A percentile compares a stretch with the other conserved stretches of the same genome.
Conservation (phyloP, 2,797 vertebrate genomes). For the Myotis myotis region DNA sequence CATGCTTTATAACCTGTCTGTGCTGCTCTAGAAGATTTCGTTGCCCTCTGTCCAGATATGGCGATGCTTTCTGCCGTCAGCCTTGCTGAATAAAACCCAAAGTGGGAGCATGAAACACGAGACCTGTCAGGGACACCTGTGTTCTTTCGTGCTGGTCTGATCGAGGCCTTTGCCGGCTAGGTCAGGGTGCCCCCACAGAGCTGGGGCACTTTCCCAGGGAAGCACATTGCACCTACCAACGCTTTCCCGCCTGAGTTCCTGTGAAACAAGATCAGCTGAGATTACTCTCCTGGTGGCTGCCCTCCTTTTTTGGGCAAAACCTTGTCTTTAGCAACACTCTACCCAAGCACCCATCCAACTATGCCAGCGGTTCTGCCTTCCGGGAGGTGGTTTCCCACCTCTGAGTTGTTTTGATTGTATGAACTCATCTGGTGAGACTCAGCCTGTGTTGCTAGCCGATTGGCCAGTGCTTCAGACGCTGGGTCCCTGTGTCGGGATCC, state of each 20-base stretch:
- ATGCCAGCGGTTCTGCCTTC: slow-evolving; percentile 12
- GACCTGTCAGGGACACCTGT: neutral
- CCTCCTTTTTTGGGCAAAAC: slow-evolving; percentile 50
- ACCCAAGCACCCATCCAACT: slow-evolving; percentile 26
- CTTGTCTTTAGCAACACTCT: slow-evolving; percentile 47
- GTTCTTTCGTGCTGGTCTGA: neutral
- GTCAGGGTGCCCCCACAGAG: neutral
- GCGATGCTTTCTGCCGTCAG: neutral
- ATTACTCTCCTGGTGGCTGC: neutral
- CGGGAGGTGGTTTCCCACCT: neutral
- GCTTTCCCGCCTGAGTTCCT: neutral
- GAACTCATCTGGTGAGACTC: slow-evolving; percentile 41
- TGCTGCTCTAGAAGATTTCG: neutral
- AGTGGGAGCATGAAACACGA: neutral
- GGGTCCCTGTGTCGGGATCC: neutral
- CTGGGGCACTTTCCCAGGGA: neutral
- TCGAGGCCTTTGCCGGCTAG: neutral
- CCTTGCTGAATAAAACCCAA: neutral
- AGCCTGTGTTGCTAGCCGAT: neutral
- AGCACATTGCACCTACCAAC: accelerated
- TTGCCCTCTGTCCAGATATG: neutral
- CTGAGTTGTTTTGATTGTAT: slow-evolving; percentile 10
- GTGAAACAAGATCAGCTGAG: neutral
- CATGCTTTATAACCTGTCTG: neutral
- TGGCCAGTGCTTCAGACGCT: neutral